Base-by-base conservation (phyloP, 2,113 vertebrate genomes). In the Cynocephalus volans region DNA sequence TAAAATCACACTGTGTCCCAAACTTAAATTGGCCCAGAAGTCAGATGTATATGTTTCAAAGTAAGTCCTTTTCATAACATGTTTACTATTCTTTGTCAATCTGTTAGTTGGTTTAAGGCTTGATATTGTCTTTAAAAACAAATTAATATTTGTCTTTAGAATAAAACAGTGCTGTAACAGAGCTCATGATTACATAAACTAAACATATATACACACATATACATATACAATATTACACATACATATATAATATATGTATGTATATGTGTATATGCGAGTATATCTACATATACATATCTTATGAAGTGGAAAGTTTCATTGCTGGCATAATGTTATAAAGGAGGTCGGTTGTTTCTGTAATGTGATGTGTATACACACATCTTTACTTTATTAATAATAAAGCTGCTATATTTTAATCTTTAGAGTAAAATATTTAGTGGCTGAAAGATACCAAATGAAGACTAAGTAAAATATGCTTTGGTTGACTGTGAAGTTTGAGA, bases 41-140 rank as follows among this genome's bases (percentile, higher is more conserved):
- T 92, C 50, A 91, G 62, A 83, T 33, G 95, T 88, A 45, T 82
- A 62, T 75, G n/a, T 72, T 82, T 93, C 69, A 92, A 93, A 93
- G 45, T 19, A 76, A 93, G 28, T 4, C 2, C 6, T 89, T 93
- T 96, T 73, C 21, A 69, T 90, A 48, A 33, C 65, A 26, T 31
- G 7, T 76, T 95, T 87, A 36, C 18, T 79, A 14, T 79, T 23
- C 31, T 80, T 90, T 58, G 14, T 90, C 50, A 6, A 1, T 73
- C 36, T 81, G 60, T 65, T 56, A 36, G 23, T 50, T 88, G 52
- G 24, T 80, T 33, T 41, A 93, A 94, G 58, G 21, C 28, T 94
- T 54, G 69, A 67, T 54, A 62, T n/a, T 77, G 56, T 69, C 28
- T 97, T 92, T 88, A 88, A 93, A 92, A 84, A 28, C 8, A 69